These are phyloP conservation scores for Magallana gigas DNA, from an alignment of 1,140 invertebrate species.

Conservation along the genomic window DNA sequence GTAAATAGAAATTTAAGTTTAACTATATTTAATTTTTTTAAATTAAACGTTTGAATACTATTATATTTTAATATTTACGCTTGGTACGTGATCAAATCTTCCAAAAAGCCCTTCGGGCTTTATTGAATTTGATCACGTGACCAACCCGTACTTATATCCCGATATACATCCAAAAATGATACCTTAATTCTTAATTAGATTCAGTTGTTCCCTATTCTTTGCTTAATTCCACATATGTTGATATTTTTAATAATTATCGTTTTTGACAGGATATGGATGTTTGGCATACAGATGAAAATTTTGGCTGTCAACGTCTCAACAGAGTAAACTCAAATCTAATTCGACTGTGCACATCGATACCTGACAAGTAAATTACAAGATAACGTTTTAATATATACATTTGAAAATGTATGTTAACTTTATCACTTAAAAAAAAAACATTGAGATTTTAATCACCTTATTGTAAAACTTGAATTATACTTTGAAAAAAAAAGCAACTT, in stretches of 20 bases:
- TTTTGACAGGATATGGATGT: constrained; percentile 8
- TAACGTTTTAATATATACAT: no score
- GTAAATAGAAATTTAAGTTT: background rate
- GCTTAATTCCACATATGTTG: background rate
- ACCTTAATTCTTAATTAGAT: no score
- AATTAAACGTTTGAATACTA: background rate
- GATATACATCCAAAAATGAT: no score
- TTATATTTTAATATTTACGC: background rate
- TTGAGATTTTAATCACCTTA: no score
- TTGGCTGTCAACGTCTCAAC: constrained; percentile 69
- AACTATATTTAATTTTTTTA: background rate
- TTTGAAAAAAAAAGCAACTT: no score
- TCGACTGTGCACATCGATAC: constrained; percentile 39
- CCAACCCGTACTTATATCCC: no score
- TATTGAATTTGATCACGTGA: no score
- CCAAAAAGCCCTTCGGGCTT: no score
- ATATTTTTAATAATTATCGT: background rate
- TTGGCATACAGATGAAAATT: constrained; percentile 70
- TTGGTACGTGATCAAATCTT: no score
- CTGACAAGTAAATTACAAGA: constrained; percentile 30
- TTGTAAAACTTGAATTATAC: no score
- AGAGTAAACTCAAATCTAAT: constrained; percentile 57
- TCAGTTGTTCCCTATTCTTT: no score
- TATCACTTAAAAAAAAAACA: background rate
- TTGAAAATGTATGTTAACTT: no score